Conservation (phyloP, 2,113 vertebrate species). For the Entomyzon cyanotis region DNA sequence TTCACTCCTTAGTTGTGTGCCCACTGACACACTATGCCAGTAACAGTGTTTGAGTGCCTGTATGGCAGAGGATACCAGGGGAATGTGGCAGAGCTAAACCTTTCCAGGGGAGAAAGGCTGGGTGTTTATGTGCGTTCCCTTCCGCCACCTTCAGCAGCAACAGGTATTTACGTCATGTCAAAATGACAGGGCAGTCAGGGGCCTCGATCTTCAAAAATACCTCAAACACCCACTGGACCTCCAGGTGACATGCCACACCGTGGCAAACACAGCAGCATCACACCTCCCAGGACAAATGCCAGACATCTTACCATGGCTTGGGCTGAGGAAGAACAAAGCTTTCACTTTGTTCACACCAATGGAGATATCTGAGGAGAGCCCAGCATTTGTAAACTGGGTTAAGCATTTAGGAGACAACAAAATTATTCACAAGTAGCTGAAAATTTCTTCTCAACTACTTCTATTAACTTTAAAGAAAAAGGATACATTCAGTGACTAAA, state of each 20-base stretch:
- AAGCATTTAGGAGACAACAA: neutral
- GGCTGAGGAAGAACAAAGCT: neutral
- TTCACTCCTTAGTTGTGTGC: neutral
- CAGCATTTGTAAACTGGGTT: neutral
- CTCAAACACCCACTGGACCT: neutral
- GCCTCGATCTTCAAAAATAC: neutral
- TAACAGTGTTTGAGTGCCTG: neutral
- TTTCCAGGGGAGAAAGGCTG: neutral
- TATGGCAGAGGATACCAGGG: neutral
- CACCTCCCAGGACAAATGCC: neutral
- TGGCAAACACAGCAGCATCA: neutral
- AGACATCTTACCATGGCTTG: neutral
- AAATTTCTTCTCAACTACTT: neutral
- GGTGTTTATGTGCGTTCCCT: neutral
- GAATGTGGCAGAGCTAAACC: neutral
- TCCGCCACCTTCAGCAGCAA: neutral
- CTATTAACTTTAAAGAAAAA: neutral
- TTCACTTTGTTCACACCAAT: neutral
- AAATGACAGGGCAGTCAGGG: rapidly evolving
- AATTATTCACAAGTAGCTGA: neutral
- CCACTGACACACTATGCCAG: neutral
- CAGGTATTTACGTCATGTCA: neutral
- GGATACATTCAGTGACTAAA: neutral
- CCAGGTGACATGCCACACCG: neutral
- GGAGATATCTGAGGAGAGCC: neutral